Percentiles rank a stretch among this genome's conserved stretches.
phyloP scores from a whole-genome alignment of 2,113 vertebrate species.

The Leucoraja erinaceus region DNA sequence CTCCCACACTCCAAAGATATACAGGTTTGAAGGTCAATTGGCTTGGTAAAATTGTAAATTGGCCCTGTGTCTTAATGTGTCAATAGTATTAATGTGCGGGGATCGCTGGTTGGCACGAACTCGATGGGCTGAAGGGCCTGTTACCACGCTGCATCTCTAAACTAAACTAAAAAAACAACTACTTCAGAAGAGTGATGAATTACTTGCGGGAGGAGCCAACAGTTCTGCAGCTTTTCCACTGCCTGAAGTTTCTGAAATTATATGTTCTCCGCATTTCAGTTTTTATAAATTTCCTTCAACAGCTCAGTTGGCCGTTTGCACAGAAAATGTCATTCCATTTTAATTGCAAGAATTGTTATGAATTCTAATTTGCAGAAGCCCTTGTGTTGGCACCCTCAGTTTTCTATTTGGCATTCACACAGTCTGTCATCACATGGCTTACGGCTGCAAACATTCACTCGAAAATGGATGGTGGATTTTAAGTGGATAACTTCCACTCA shows the following conservation, averaged over 20 bases:
- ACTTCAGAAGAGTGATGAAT: neutral
- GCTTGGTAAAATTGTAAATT: no score
- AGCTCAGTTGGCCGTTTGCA: conserved; percentile 6
- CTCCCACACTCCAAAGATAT: no score
- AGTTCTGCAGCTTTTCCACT: neutral
- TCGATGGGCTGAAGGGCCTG: no score
- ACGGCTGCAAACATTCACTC: neutral
- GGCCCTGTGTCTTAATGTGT: no score
- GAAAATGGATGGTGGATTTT: neutral
- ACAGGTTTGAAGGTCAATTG: no score
- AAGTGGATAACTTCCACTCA: neutral
- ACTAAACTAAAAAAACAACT: neutral
- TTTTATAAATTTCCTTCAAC: neutral
- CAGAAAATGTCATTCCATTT: conserved; percentile 31
- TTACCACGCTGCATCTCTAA: neutral
- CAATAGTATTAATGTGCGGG: no score
- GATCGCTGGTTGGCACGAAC: no score
- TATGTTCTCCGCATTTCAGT: neutral
- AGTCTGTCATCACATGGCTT: conserved; percentile 3
- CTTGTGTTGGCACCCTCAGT: neutral
- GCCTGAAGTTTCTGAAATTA: conserved; percentile 4
- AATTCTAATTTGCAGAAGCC: conserved; percentile 14
- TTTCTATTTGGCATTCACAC: neutral
- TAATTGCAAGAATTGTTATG: conserved; percentile 21
- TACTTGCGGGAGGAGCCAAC: neutral